Percentiles rank a stretch among this genome's conserved stretches.
Evolutionary conservation across 2,113 vertebrate genomes (phyloP).

Genomic region (Phycodurus eques): DNA sequence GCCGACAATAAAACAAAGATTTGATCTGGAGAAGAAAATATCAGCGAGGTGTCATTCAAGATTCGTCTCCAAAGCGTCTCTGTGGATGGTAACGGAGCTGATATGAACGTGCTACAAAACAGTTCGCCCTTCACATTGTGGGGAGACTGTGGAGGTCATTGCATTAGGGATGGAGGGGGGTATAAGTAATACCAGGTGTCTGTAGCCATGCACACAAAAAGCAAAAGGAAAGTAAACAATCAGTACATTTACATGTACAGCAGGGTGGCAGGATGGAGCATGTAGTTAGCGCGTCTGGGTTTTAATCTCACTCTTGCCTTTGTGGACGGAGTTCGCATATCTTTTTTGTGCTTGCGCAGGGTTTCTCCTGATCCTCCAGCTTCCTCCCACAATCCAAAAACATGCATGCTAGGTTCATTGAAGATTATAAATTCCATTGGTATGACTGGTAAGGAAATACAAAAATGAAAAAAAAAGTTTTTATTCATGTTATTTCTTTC

Average conservation of each 20-base stretch:
- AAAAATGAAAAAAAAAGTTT: too few relatives aligned
- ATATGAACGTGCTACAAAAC: slow-evolving; percentile 36
- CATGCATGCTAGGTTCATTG: neutral
- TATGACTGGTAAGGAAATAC: too few relatives aligned
- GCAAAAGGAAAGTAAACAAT: neutral
- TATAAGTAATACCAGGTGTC: slow-evolving; percentile 47
- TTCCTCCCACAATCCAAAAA: neutral
- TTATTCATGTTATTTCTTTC: too few relatives aligned
- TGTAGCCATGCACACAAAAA: slow-evolving; percentile 1
- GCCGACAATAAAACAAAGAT: slow-evolving; percentile 35
- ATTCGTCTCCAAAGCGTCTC: slow-evolving; percentile 22
- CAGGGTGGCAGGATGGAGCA: neutral
- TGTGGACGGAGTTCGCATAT: neutral
- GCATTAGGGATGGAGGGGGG: slow-evolving; percentile 13
- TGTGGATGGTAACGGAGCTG: slow-evolving; percentile 42
- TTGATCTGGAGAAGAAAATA: slow-evolving; percentile 45
- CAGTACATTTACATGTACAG: neutral
- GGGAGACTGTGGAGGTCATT: slow-evolving; percentile 29
- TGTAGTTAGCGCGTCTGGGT: neutral
- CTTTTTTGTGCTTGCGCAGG: neutral
- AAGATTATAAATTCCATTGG: too few relatives aligned
- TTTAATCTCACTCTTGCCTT: neutral
- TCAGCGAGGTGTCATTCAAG: slow-evolving; percentile 45
- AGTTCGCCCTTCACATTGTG: slow-evolving; percentile 21
- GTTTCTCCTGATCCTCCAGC: neutral